Base-by-base conservation (phyloP, 2,888 invertebrate genomes). In the Scaptomyza polygonia region DNA sequence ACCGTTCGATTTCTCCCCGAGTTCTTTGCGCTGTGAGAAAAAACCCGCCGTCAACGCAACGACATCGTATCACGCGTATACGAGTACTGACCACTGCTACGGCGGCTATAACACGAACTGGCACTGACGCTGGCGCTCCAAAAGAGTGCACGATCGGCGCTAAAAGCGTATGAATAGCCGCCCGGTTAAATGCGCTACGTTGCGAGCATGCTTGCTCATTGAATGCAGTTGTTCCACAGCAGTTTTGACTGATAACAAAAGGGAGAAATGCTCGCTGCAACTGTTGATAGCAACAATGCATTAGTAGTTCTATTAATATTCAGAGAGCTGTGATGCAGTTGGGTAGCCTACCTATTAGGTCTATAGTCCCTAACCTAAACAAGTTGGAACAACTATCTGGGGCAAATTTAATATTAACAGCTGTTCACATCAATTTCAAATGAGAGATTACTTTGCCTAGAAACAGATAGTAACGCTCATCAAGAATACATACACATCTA, bases 21-120 rank as follows among this genome's bases (percentile, higher is more conserved):
- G 73, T 67, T 75, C 72, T 78, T 71, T 69, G 59, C 79, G 71
- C 77, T 57, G 61, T 76, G 72, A 71, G 69, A 69, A 61, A 42
- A 3, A 36, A 36, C 36, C 52, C 83, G 77, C 74, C 86, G 88
- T 85, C 78, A 88, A 82, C 88, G 83, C 88, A 67, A 88, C 84
- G 78, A 71, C 84, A 85, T 85, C 88, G 88, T 88, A 56, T 80
- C 80, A 85, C 84, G 84, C 84, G 80, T 88, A 67, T 76, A 80
- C 86, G 74, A 74, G 74, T 76, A 74, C 74, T 74, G 74, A 74
- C 77, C 73, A 76, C 34, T 45, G 55, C 52, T 63, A 39, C 42
- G 30, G 21, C 64, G 54, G 49, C 48, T 32, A 48, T 32, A 18
- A 21, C 9, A 32, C 48, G 63, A 63, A 51, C 54, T 45, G 49